Percentiles rank a stretch among this genome's conserved stretches.
Evolutionary conservation across 2,113 vertebrate species (phyloP).

Genomic region (Chaetodon auriga): DNA sequence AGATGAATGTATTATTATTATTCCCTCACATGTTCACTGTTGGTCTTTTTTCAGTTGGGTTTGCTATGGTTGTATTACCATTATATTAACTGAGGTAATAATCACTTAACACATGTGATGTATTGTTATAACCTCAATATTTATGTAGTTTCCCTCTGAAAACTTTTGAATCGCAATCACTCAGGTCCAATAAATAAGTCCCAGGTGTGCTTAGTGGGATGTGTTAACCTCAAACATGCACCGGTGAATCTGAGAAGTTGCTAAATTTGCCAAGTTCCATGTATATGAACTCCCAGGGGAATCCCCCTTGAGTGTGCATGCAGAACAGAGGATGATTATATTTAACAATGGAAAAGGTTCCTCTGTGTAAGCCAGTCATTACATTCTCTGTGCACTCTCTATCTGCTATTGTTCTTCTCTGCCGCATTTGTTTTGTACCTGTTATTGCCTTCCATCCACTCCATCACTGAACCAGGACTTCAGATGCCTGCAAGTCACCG

Average conservation of each 20-base stretch:
- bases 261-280: conserved; percentile 79
- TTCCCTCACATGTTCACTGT: neutral
- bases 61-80: neutral
- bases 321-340: conserved; percentile 83
- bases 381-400: conserved; percentile 45
- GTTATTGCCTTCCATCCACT: conserved; percentile 75
- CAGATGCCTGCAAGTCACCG: conserved; percentile 69
- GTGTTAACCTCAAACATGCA: conserved; percentile 65
- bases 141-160: conserved; percentile 12
- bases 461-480: conserved; percentile 73
- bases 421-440: conserved; percentile 72
- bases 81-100: neutral
- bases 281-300: conserved; percentile 77
- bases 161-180: conserved; percentile 49
- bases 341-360: conserved; percentile 81
- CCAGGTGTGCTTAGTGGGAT: conserved; percentile 34
- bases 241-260: conserved; percentile 59
- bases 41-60: no score
- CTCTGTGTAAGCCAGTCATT: conserved; percentile 55
- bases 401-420: conserved; percentile 65
- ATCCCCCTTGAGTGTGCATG: conserved; percentile 62
- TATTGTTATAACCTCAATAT: conserved; percentile 17
- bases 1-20: conserved; percentile 27
- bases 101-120: neutral
- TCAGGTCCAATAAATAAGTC: conserved; percentile 44